phyloP scores from a whole-genome alignment of 64 coral and sea anemone species.

The Exaiptasia diaphana region DNA sequence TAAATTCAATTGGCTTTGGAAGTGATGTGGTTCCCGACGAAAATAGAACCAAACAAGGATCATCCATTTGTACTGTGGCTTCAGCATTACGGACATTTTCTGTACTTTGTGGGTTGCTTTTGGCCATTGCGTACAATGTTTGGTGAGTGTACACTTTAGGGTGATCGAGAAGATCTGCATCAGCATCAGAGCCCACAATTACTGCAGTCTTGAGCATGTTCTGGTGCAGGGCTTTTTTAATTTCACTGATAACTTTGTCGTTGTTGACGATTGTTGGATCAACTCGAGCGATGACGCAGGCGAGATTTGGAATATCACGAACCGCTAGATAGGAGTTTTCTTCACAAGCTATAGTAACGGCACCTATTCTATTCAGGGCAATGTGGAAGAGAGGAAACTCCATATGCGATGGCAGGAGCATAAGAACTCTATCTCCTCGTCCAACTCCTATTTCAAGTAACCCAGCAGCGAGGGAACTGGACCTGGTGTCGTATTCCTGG shows the following conservation, averaged over 20 bases:
- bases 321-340: background rate
- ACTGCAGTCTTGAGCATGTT: background rate
- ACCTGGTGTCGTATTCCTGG: background rate
- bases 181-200: background rate
- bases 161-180: background rate
- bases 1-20: conserved; percentile 24
- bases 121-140: background rate
- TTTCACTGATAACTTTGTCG: too few relatives aligned
- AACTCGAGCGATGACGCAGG: background rate
- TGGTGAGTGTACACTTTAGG: background rate
- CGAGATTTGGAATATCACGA: background rate
- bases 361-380: conserved; percentile 1
- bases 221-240: too few relatives aligned
- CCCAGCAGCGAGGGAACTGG: background rate
- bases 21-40: conserved; percentile 17
- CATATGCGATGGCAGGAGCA: background rate
- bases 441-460: background rate
- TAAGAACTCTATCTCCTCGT: background rate
- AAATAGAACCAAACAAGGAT: background rate
- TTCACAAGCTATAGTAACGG: background rate
- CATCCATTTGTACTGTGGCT: background rate
- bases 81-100: background rate
- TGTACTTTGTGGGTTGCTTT: background rate
- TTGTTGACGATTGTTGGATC: too few relatives aligned
- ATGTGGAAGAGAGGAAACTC: background rate